phyloP scores from a whole-genome alignment of 2,888 invertebrate species.

The Uloborus plumipes region DNA sequence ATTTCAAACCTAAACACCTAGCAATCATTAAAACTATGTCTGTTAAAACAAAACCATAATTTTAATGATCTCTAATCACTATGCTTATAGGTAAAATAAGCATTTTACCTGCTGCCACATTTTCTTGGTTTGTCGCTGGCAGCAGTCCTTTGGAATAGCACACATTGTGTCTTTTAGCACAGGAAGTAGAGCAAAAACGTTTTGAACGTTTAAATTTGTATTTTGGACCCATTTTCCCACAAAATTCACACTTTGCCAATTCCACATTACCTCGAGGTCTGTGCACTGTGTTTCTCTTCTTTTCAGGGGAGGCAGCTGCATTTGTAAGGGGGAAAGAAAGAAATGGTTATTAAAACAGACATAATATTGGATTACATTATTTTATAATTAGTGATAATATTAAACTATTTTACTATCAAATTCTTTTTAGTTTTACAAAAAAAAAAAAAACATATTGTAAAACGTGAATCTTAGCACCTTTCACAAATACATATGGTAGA shows the following conservation, averaged over 20 bases:
- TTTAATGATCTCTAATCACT: no score
- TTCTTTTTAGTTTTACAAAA: no score
- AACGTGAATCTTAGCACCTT: no score
- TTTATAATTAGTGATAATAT: no score
- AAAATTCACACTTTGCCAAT: constrained; percentile 77
- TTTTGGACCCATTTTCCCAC: constrained; percentile 79
- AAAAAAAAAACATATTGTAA: no score
- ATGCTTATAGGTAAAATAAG: constrained; percentile 31
- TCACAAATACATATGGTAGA: no score
- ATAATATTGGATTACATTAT: no score
- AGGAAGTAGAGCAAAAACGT: constrained; percentile 82
- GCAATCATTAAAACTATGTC: no score
- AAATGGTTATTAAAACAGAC: neutral
- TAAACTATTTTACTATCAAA: no score
- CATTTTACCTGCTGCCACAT: constrained; percentile 55
- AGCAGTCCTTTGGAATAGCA: constrained; percentile 71
- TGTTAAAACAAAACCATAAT: no score
- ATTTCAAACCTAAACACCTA: no score
- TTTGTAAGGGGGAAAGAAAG: neutral
- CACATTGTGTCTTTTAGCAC: constrained; percentile 78
- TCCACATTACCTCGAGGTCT: constrained; percentile 58
- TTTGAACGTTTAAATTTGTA: constrained; percentile 81
- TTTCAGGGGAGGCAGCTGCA: constrained; percentile 64
- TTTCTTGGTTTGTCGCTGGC: constrained; percentile 64
- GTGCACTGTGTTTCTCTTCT: constrained; percentile 41